Conservation (phyloP, 2,888 invertebrate species). For the Linyphia triangularis region DNA sequence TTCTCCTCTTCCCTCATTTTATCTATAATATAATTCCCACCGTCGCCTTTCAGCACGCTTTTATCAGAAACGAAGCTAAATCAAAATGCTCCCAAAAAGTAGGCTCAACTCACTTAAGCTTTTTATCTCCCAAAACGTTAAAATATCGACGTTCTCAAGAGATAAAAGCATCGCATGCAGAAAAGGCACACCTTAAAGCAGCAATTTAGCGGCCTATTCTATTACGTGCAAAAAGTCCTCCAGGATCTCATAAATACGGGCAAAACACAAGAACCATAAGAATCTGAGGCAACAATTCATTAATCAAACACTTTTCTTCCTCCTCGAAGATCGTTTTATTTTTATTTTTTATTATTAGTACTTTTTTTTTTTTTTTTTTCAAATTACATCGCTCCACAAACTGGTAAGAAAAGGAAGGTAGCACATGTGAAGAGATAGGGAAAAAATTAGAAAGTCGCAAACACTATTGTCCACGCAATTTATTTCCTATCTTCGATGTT, state of each 20-base stretch:
- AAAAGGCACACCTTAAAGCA: slow-evolving; percentile 30
- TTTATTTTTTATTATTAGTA: background rate
- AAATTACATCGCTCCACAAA: slow-evolving; percentile 36
- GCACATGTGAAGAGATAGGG: background rate
- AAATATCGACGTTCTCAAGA: slow-evolving; percentile 24
- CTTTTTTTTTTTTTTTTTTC: background rate
- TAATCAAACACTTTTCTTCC: slow-evolving; percentile 43
- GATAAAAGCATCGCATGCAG: slow-evolving; percentile 23
- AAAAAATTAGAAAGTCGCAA: slow-evolving; percentile 18
- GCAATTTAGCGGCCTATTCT: slow-evolving; percentile 52
- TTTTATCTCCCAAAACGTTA: slow-evolving; percentile 21
- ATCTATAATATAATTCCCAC: background rate
- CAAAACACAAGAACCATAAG: slow-evolving; percentile 65
- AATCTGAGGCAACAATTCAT: slow-evolving; percentile 47
- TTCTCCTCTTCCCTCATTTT: background rate
- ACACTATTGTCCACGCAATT: background rate
- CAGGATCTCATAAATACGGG: slow-evolving; percentile 46
- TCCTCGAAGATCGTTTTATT: background rate
- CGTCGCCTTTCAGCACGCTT: background rate
- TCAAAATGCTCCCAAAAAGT: background rate
- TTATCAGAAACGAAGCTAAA: background rate
- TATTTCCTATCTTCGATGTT: slow-evolving; percentile 36
- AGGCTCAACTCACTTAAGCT: background rate
- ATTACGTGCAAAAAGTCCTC: slow-evolving; percentile 30
- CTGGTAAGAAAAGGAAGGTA: background rate